Base-by-base conservation (phyloP, 23 tunicate genomes). In the Halocynthia roretzi region DNA sequence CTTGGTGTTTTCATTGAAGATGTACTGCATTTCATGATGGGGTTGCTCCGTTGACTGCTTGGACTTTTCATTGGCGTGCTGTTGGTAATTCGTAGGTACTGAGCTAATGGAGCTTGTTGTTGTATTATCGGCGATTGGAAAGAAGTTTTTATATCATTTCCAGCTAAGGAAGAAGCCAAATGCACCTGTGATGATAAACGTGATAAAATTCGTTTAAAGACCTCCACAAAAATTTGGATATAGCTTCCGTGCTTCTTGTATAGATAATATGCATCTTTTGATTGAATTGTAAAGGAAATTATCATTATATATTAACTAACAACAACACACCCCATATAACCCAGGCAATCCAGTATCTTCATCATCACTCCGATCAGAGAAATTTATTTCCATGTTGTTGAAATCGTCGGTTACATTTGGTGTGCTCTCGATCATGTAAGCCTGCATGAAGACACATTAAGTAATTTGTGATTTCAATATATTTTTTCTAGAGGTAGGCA, bases 31-130 rank as follows among this genome's bases (percentile, higher is more conserved):
- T 10, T 15, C 22, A 5, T 65, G 6, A 65, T 65, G 0, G 22
- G 15, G 19, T 40, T 20, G 64, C 18, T n/a, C 4, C 17, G 64
- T n/a, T 18, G 64, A 2, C 64, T 60, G 66, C 55, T 56, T 6
- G 55, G 78, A 10, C 78, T 65, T 65, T 65, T 65, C 70, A 65
- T 65, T 7, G 78, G 78, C 6, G 78, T 54, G 49, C 63, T 74
- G 62, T 54, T 74, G 8, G 78, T 48, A 5, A 74, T 74, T 74
- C 31, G 78, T 8, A 74, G 64, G 31, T 74, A 74, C 10, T 74
- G 78, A 52, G 78, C 55, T 40, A 74, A 15, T 0, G 78, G 78
- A 51, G 56, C 51, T 10, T 49, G 56, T 10, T 17, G 54, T 51
- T 65, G 70, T 20, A 65, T 65, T 65, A 40, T 48, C 9, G 70